Conservation (phyloP, 1,140 invertebrate species). For the Ridgeia piscesae region DNA sequence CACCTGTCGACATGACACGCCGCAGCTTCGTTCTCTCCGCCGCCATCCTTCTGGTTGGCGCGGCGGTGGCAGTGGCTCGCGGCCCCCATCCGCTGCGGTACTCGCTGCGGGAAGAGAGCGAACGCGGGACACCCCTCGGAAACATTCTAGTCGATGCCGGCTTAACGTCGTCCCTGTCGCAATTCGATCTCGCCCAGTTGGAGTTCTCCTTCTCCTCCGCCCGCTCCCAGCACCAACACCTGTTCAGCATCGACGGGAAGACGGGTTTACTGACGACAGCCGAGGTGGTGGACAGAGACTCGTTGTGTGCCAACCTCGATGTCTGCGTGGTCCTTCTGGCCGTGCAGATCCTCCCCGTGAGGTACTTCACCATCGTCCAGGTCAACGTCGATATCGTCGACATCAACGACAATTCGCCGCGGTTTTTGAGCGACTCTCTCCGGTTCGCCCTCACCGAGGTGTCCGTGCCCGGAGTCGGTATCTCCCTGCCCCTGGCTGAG, state of each 20-base stretch:
- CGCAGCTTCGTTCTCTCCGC: not conserved
- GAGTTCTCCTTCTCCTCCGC: not conserved
- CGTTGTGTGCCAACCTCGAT: not conserved
- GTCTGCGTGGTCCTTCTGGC: not conserved
- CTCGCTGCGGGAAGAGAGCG: not conserved
- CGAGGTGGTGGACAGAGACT: not conserved
- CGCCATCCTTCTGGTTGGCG: not conserved
- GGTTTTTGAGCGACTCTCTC: not conserved
- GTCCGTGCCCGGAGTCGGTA: not conserved
- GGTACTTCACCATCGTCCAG: conserved; percentile 20
- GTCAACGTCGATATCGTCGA: conserved; percentile 12
- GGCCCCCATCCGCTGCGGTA: not conserved
- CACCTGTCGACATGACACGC: not conserved
- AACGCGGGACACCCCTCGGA: not conserved
- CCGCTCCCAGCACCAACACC: not conserved
- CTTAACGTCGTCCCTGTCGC: not conserved
- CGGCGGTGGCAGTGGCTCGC: not conserved
- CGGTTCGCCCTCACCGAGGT: not conserved
- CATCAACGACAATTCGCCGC: conserved; percentile 24
- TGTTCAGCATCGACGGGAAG: not conserved
- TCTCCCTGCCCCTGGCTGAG: conserved; percentile 7
- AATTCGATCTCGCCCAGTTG: not conserved
- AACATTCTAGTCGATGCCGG: not conserved
- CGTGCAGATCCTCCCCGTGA: not conserved
- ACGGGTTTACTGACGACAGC: not conserved